These are phyloP conservation scores for Gymnothorax javanicus DNA, from an alignment of 2,797 vertebrate species.

Conservation along the genomic window DNA sequence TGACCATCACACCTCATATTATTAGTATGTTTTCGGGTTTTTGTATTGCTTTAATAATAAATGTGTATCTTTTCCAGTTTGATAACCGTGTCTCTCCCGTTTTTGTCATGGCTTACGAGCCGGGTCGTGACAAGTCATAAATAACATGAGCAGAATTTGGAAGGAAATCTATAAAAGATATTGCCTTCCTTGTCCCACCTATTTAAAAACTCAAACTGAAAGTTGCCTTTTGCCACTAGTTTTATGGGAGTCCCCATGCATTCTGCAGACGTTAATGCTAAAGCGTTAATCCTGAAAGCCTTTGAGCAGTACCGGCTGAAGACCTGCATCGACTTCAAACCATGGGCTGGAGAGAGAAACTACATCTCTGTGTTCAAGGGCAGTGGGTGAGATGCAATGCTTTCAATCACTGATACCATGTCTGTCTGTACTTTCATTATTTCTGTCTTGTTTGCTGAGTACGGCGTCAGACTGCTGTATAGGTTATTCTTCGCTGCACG, in stretches of 20 bases:
- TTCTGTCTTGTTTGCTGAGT: neutral
- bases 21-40: too few relatives aligned
- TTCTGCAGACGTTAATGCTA: conserved; percentile 73
- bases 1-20: too few relatives aligned
- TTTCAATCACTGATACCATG: neutral
- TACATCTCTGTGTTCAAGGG: conserved; percentile 92
- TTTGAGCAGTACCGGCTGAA: conserved; percentile 94
- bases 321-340: conserved; percentile 91
- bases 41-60: too few relatives aligned
- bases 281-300: conserved; percentile 88
- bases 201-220: neutral
- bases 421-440: neutral
- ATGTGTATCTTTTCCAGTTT: too few relatives aligned
- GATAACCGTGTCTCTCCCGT: too few relatives aligned
- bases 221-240: neutral
- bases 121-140: too few relatives aligned
- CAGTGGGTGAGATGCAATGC: conserved; percentile 73
- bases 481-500: too few relatives aligned
- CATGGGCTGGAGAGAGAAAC: conserved; percentile 87
- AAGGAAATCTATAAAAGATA: too few relatives aligned
- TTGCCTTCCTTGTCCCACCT: too few relatives aligned
- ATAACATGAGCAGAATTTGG: too few relatives aligned
- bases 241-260: neutral
- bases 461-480: too few relatives aligned
- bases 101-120: too few relatives aligned